Percentiles rank a stretch among this genome's conserved stretches.
Conservation (phyloP, 2,888 invertebrate genomes). For the Bellardia bayeri region DNA sequence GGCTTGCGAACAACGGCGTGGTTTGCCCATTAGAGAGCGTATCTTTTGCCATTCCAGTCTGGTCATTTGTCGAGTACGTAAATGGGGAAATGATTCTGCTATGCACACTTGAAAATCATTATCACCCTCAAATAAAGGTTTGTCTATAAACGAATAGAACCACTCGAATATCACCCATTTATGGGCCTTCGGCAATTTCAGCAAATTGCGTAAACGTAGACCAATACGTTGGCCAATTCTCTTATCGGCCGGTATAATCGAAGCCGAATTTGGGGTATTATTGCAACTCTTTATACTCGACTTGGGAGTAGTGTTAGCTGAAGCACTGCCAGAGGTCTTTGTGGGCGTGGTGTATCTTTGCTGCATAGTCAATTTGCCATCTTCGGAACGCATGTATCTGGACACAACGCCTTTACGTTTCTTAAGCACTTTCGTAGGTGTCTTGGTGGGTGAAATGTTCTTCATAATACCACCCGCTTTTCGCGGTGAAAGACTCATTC, state of each 20-base stretch:
- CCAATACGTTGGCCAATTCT: slow-evolving; percentile 96
- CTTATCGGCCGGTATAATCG: slow-evolving; percentile 88
- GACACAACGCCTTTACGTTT: slow-evolving; percentile 84
- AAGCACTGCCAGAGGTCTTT: slow-evolving; percentile 53
- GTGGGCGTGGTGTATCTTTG: slow-evolving; percentile 67
- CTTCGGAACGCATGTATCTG: slow-evolving; percentile 83
- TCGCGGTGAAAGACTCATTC: slow-evolving; percentile 85
- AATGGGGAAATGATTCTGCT: slow-evolving; percentile 96
- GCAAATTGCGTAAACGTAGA: slow-evolving; percentile 93
- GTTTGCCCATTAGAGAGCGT: slow-evolving; percentile 98
- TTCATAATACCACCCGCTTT: slow-evolving; percentile 82
- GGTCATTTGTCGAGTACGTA: slow-evolving; percentile 93
- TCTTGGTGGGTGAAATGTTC: slow-evolving; percentile 85
- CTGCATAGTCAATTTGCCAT: slow-evolving; percentile 52
- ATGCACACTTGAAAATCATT: slow-evolving; percentile 97
- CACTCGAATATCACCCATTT: slow-evolving; percentile 99
- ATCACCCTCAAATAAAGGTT: slow-evolving; percentile 96
- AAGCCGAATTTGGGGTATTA: slow-evolving; percentile 60
- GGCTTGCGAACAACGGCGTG: slow-evolving; percentile 95
- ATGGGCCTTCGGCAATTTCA: slow-evolving; percentile 99
- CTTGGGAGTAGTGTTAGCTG: slow-evolving; percentile 72
- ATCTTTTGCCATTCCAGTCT: slow-evolving; percentile 98
- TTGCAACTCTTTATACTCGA: slow-evolving; percentile 66
- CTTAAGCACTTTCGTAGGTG: slow-evolving; percentile 84
- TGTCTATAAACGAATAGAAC: slow-evolving; percentile 99